Evolutionary conservation across 1,140 invertebrate species (phyloP), one percentile per base, ranked within the genome.

Genomic region (Megalopta genalis): DNA sequence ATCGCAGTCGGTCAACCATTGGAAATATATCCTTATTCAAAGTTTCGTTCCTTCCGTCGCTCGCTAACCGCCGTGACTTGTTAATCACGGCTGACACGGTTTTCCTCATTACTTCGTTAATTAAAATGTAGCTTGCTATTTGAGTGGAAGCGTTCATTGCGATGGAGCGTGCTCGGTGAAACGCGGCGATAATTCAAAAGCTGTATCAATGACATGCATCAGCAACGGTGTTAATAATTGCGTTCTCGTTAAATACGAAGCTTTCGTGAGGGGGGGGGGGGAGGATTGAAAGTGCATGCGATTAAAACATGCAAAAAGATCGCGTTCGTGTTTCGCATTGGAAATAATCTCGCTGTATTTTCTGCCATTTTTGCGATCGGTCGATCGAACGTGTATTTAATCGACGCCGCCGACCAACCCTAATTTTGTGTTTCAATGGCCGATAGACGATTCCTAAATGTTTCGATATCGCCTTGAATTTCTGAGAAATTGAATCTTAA

Each of bases 151-250:
- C 37, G 60, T 37, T 21, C 32, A 2, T 63, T 27, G 18, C 60
- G 60, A 18, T 21, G 16, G 32, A 37, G 32, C 60, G 60, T 18
- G 60, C 14, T 16, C 9, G 60, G 27, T 25, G 25, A 8, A 62
- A 18, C 60, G 60, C 12, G 37, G 37, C 37, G 23, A n/a, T n/a
- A 57, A 42, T 66, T 46, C 37, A 10, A 32, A 32, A 62, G 60
- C 60, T n/a, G 64, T 66, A 66, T 66, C 39, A 66, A 39, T n/a
- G 23, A 18, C 64, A 25, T 66, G 39, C 39, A 66, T 46, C 23
- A 23, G 21, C 39, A 9, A 46, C 23, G 39, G 8, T 23, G 64
- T 66, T 46, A 21, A 49, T 66, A 66, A 66, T 46, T 66, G 10
- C 64, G 16, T 66, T 66, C 64, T 9, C 64, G 64, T 66, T 66